Evolutionary conservation across 2,113 vertebrate genomes (phyloP).

Genomic region (Hydropotes inermis): DNA sequence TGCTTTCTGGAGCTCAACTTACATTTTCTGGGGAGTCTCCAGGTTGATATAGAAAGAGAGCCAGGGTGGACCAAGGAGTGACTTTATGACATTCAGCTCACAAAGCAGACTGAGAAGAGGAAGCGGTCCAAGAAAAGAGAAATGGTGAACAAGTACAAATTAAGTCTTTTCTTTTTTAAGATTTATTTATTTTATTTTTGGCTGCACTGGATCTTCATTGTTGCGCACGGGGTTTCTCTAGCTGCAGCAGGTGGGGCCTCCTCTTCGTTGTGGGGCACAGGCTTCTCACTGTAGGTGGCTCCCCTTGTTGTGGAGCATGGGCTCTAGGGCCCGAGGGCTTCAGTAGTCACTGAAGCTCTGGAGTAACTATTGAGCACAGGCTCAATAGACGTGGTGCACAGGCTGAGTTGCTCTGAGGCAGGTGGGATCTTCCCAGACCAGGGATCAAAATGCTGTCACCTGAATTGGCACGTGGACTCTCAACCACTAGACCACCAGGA

Average conservation of each 20-base stretch:
- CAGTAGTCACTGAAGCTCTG: background rate
- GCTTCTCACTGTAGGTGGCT: background rate
- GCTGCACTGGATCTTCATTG: background rate
- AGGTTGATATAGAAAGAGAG: background rate
- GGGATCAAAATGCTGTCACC: background rate
- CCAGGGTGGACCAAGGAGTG: background rate
- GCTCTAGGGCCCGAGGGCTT: background rate
- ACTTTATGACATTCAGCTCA: background rate
- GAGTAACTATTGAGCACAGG: background rate
- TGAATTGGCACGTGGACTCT: background rate
- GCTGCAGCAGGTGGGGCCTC: background rate
- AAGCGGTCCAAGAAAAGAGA: background rate
- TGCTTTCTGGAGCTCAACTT: background rate
- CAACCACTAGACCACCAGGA: background rate
- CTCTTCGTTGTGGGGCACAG: background rate
- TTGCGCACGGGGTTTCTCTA: background rate
- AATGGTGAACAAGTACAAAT: background rate
- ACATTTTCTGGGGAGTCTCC: background rate
- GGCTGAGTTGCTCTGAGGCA: background rate
- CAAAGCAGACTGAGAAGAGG: background rate
- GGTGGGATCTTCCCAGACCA: background rate
- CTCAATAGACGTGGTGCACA: accelerated
- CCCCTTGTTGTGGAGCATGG: background rate
- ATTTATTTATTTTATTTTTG: background rate
- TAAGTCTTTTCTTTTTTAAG: background rate